Percentiles rank a stretch among this genome's conserved stretches.
Conservation (phyloP, 2,888 invertebrate genomes). For the Rotaria sp. region DNA sequence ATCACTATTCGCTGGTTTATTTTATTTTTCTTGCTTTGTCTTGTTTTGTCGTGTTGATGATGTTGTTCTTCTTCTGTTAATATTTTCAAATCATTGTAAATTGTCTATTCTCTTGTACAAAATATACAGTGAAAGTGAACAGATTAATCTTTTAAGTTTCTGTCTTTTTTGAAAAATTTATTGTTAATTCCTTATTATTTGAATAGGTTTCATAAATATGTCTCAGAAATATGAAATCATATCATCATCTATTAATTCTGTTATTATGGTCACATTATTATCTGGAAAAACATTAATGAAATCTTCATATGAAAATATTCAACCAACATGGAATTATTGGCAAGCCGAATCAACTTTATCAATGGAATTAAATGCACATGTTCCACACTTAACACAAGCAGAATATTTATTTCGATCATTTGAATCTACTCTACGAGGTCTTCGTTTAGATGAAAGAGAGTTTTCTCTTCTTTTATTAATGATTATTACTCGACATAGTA, state of each 20-base stretch:
- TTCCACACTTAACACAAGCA: neutral
- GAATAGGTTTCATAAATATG: neutral
- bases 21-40: too few species aligned
- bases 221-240: neutral
- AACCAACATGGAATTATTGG: conserved; percentile 11
- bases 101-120: too few species aligned
- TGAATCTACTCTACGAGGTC: neutral
- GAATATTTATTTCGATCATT: neutral
- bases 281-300: neutral
- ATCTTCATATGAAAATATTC: neutral
- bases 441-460: conserved; percentile 20
- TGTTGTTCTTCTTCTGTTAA: too few species aligned
- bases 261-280: neutral
- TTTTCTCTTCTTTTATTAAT: neutral
- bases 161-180: neutral
- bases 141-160: too few species aligned
- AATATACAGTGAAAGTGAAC: too few species aligned
- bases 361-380: conserved; percentile 9
- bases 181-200: neutral
- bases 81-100: too few species aligned
- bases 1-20: too few species aligned
- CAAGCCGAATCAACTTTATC: conserved; percentile 2
- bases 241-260: neutral
- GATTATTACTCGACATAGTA: neutral
- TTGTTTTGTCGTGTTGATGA: too few species aligned